Conservation (phyloP, 2,888 invertebrate genomes). For the Pristionchus entomophagus region DNA sequence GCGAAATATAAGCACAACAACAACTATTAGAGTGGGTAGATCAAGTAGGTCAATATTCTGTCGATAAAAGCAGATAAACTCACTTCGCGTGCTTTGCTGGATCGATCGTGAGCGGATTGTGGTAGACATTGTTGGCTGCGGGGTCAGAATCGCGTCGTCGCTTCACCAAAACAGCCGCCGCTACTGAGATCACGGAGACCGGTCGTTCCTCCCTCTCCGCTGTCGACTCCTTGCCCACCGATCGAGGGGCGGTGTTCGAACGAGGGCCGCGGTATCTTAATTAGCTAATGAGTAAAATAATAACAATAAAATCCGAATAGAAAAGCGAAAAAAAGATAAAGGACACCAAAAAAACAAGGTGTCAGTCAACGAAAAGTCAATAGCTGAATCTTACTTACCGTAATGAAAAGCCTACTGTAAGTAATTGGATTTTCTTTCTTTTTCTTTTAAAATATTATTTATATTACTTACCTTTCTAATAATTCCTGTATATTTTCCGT, state of each 20-base stretch:
- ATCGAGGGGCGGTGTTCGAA: constrained; percentile 17
- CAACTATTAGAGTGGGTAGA: too few relatives aligned
- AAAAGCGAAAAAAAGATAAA: background rate
- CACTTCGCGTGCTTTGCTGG: background rate
- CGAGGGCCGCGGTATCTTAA: constrained; percentile 28
- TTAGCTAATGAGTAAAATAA: background rate
- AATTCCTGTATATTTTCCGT: constrained; percentile 33
- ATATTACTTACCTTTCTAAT: background rate
- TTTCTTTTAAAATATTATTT: background rate
- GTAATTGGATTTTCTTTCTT: background rate
- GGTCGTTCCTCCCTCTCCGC: constrained; percentile 11
- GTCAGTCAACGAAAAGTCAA: background rate
- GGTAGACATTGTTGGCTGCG: background rate
- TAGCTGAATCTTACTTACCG: background rate
- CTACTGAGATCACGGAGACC: background rate
- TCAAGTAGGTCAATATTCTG: too few relatives aligned
- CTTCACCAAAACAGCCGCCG: constrained; percentile 10
- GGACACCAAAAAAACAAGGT: background rate
- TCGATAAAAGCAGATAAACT: background rate
- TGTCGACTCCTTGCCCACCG: background rate
- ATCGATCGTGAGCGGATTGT: constrained; percentile 23
- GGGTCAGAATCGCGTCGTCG: constrained; percentile 15
- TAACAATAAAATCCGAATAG: background rate
- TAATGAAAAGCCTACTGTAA: background rate
- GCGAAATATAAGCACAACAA: too few relatives aligned